Evolutionary conservation across 2,888 invertebrate genomes (phyloP), one percentile per base, ranked within the genome.

Genomic region (Malthinus seriepunctatus): DNA sequence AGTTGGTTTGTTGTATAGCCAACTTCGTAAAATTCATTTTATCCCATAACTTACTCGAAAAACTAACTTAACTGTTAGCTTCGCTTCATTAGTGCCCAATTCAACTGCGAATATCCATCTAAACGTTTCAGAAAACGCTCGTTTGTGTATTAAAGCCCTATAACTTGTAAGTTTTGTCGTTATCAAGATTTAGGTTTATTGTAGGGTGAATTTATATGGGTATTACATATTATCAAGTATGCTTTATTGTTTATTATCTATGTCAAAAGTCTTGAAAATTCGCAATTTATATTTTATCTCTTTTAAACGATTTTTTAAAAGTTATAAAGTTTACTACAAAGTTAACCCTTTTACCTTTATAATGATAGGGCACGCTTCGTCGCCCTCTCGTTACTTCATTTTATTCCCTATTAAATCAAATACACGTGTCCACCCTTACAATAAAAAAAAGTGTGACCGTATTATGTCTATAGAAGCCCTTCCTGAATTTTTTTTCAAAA

Each of bases 331-430:
- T 46, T 42, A 15, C 14, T n/a, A 42, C 23, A 10, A 12, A 15
- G 23, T 55, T 59, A 32, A 59, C 51, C 59, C 55, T 60, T 59
- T 55, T 35, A 51, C 47, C 47, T 51, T 31, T 32, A 51, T 55
- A 60, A 55, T 54, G 58, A 59, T 59, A 59, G 45, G 55, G 55
- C 55, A 60, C 60, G 55, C 33, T 49, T 51, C 47, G 33, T 51
- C 55, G 51, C 60, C 60, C 60, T 60, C 55, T 60, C 55, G 52
- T 60, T 55, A 60, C 59, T 59, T 55, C 44, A 51, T 55, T 42
- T 38, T 60, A 47, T 51, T 51, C 55, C 60, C 60, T 47, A 55
- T 60, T 55, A 55, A 47, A 54, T 47, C 47, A 60, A 48, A 55
- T 55, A 47, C 55, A 60, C 60, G 60, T 51, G 60, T 60, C 55